Conservation (phyloP, 2,113 vertebrate genomes). For the Pagrus major region DNA sequence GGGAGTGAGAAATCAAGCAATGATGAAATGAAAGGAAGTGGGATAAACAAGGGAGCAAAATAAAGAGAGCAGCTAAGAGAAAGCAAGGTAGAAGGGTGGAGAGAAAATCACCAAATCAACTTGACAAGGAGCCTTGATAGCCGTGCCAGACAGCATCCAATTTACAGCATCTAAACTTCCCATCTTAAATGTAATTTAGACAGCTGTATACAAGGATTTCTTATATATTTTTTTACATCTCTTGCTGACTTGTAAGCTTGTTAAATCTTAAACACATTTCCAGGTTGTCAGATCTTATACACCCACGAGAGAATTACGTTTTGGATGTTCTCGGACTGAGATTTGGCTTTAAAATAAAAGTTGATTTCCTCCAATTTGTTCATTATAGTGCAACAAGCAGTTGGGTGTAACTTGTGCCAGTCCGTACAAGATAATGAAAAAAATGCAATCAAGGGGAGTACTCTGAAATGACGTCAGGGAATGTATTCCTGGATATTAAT, state of each 20-base stretch:
- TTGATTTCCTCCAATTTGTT: neutral
- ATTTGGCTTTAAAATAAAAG: neutral
- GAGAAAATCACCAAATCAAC: constrained; percentile 52
- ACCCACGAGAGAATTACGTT: neutral
- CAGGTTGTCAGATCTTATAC: neutral
- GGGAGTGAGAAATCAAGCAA: constrained; percentile 58
- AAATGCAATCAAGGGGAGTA: neutral
- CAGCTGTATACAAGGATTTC: neutral
- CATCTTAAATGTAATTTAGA: constrained; percentile 28
- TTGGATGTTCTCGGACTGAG: neutral
- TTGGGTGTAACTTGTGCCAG: neutral
- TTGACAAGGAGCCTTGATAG: constrained; percentile 46
- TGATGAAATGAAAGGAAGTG: constrained; percentile 63
- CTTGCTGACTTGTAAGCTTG: neutral
- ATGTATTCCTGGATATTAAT: neutral
- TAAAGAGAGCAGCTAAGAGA: constrained; percentile 53
- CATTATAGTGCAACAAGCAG: neutral
- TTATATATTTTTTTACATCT: neutral
- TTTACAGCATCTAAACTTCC: constrained; percentile 36
- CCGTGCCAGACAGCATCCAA: constrained; percentile 42
- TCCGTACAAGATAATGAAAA: neutral
- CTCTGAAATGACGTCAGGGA: neutral
- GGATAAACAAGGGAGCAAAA: constrained; percentile 62
- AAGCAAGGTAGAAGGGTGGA: constrained; percentile 15
- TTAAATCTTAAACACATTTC: constrained; percentile 9